Conservation (phyloP, 2,888 invertebrate genomes). For the Acholoe squamosa region DNA sequence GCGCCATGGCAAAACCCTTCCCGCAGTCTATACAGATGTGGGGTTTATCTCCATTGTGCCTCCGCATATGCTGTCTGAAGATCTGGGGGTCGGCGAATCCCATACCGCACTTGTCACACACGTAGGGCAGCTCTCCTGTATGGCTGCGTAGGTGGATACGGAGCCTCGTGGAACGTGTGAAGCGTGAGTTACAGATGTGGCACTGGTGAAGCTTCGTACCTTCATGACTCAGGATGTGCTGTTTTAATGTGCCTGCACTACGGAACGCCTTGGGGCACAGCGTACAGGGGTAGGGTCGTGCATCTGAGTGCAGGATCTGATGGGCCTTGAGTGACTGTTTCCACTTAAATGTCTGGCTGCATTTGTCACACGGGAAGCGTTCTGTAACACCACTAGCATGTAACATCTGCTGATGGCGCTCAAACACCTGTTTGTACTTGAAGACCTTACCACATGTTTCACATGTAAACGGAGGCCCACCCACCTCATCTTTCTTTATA, state of each 20-base stretch:
- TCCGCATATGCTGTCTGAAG: not conserved
- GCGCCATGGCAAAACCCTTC: not conserved
- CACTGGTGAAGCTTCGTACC: not conserved
- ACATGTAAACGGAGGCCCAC: not conserved
- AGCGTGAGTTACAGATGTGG: not conserved
- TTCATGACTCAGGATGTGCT: not conserved
- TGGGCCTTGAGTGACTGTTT: not conserved
- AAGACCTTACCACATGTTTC: too few relatives aligned
- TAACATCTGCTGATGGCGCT: not conserved
- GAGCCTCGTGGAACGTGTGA: not conserved
- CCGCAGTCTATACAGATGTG: not conserved
- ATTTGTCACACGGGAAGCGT: not conserved
- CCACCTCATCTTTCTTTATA: not conserved
- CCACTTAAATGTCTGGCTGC: slow-evolving; percentile 20
- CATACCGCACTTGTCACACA: not conserved
- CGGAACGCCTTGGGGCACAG: not conserved
- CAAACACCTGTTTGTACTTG: too few relatives aligned
- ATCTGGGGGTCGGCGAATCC: not conserved
- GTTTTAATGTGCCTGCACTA: not conserved
- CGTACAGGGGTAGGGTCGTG: not conserved
- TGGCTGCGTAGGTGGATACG: not conserved
- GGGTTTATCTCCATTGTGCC: not conserved
- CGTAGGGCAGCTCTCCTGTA: not conserved
- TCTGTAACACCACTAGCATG: not conserved
- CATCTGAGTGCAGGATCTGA: not conserved